These are phyloP conservation scores for Tortrix viridana DNA, from an alignment of 2,888 invertebrate species.

Conservation along the genomic window DNA sequence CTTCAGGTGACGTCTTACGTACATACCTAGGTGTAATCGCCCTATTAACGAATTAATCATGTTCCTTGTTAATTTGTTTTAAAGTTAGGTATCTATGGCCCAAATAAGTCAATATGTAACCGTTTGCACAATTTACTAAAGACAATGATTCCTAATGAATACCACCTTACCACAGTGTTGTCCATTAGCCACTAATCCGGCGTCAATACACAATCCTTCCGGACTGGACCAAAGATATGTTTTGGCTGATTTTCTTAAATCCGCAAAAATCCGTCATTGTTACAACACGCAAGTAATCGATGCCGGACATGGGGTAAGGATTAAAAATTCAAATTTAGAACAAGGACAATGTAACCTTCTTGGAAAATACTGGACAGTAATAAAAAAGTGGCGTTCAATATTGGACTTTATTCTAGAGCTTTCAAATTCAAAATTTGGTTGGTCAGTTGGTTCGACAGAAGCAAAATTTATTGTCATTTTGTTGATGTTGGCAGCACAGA, in stretches of 20 bases:
- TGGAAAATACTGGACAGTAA: constrained; percentile 25
- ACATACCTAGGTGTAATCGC: too few species aligned
- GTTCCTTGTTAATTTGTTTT: too few species aligned
- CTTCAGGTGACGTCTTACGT: too few species aligned
- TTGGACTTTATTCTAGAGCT: neutral
- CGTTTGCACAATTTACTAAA: constrained; percentile 23
- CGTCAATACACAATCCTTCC: constrained; percentile 18
- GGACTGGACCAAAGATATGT: constrained; percentile 33
- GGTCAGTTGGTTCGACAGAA: constrained; percentile 17
- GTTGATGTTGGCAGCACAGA: constrained; percentile 32
- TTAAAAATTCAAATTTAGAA: constrained; percentile 33
- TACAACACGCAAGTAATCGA: constrained; percentile 36
- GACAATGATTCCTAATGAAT: constrained; percentile 16
- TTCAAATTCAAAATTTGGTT: constrained; percentile 1
- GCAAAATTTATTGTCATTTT: constrained; percentile 38
- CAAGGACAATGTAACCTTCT: constrained; percentile 34
- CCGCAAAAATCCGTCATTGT: constrained; percentile 27
- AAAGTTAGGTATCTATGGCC: too few species aligned
- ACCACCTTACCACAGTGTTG: constrained; percentile 4
- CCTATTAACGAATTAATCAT: too few species aligned
- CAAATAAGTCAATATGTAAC: too few species aligned
- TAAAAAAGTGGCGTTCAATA: constrained; percentile 7
- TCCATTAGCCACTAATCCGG: constrained; percentile 16
- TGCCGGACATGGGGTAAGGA: constrained; percentile 36
- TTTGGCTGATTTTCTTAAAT: constrained; percentile 33